Evolutionary conservation across 1,140 invertebrate genomes (phyloP).

Genomic region (Macrocentrus cingulum): DNA sequence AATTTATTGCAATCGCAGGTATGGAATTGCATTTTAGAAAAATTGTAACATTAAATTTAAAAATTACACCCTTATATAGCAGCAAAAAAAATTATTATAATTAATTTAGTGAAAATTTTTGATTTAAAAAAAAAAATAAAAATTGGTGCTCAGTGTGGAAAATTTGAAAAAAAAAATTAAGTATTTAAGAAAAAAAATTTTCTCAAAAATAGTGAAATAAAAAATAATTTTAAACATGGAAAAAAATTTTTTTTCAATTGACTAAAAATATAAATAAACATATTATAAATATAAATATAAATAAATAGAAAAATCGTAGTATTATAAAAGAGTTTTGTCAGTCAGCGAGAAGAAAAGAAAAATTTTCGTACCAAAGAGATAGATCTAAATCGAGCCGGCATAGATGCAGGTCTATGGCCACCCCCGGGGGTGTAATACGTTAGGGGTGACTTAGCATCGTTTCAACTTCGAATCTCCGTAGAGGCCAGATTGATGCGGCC

Average conservation of each 20-base stretch:
- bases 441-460: constrained; percentile 58
- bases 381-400: constrained; percentile 46
- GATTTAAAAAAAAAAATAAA: too few relatives aligned
- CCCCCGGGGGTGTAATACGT: constrained; percentile 57
- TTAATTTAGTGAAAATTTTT: too few relatives aligned
- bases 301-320: not conserved
- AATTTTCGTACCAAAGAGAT: constrained; percentile 42
- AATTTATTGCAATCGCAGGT: too few relatives aligned
- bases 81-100: too few relatives aligned
- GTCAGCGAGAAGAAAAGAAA: constrained; percentile 30
- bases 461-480: constrained; percentile 59
- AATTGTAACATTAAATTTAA: too few relatives aligned
- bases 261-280: constrained; percentile 11
- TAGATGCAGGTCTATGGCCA: constrained; percentile 20
- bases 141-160: too few relatives aligned
- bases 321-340: constrained; percentile 21
- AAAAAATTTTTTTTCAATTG: too few relatives aligned
- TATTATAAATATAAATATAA: constrained; percentile 9
- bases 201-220: not conserved
- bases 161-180: too few relatives aligned
- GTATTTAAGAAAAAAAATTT: constrained; percentile 4
- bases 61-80: too few relatives aligned
- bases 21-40: too few relatives aligned
- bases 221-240: too few relatives aligned
- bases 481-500: constrained; percentile 59